Base-by-base conservation (phyloP, 2,113 vertebrate genomes). In the Amblyopsis rosae region DNA sequence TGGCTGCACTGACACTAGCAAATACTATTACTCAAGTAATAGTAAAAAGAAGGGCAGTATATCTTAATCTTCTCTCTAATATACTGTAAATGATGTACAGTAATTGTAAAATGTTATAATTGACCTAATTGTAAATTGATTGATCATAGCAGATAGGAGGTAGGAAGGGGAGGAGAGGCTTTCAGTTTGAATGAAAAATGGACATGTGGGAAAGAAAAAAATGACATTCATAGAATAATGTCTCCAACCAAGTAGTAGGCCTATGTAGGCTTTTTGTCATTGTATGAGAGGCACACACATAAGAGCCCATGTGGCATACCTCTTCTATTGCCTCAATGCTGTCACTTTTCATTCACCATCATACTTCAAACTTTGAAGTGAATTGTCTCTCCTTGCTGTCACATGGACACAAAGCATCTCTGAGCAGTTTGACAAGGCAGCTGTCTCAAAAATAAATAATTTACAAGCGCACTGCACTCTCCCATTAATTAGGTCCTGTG, bases 281-380 rank as follows among this genome's bases (percentile, higher is more conserved):
- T 10, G 54, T 62, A 65, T 58, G 35, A 62, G 46, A 66, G 59
- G 59, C 70, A 66, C 53, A 9, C 1, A 12, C 12, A n/a, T 12
- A 12, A 5, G 71, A 70, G 64, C 46, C 62, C 53, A 50, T 46
- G 49, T 16, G n/a, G 13, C 7, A 12, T 65, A 62, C 66, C 35
- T 4, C 57, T 56, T 32, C 32, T 49, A 6, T 13, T 11, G 17
- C 65, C 54, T 64, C 63, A 50, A 63, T 67, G 59, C 76, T 73
- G 82, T 82, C 82, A 84, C 86, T 19, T 49, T 47, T 59, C 57
- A 65, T 65, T 70, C 73, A 65, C 82, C 79, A 65, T 68, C 72
- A 61, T 65, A 47, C 76, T 56, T 15, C 17, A 75, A 71, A 71
- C 70, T 70, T 59, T 61, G 58, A 73, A 80, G 79, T 82, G 53